Evolutionary conservation across 2,113 vertebrate genomes (phyloP).

Genomic region (Phalacrocorax carbo): DNA sequence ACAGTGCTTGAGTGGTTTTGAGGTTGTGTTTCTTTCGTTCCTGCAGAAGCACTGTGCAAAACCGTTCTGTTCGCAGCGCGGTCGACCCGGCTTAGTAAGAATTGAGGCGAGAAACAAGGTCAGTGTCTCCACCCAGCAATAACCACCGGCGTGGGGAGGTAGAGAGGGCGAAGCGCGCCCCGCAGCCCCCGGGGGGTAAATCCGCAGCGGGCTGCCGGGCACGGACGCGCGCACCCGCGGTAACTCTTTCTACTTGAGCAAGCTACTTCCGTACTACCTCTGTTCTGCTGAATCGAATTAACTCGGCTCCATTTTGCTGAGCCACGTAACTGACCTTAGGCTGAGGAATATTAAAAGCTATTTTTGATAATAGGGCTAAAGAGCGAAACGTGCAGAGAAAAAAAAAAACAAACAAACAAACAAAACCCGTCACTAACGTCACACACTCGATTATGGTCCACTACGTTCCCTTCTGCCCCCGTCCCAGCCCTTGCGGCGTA

Average conservation of each 20-base stretch:
- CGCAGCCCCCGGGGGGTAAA: background rate
- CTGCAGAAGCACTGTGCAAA: background rate
- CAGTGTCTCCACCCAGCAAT: background rate
- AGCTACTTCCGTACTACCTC: slow-evolving; percentile 69
- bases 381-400: background rate
- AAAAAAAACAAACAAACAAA: background rate
- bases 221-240: background rate
- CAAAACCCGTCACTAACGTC: background rate
- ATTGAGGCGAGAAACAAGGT: background rate
- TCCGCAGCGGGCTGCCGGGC: background rate
- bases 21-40: background rate
- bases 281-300: slow-evolving; percentile 63
- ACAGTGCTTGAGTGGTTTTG: background rate
- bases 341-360: slow-evolving; percentile 68
- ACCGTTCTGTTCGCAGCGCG: background rate
- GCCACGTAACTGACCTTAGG: slow-evolving; percentile 69
- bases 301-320: slow-evolving; percentile 77
- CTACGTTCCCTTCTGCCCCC: background rate
- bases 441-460: background rate
- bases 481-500: background rate
- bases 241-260: slow-evolving; percentile 58
- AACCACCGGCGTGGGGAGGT: background rate
- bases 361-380: slow-evolving; percentile 76
- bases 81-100: background rate
- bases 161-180: background rate